Percentiles rank a stretch among this genome's conserved stretches.
Conservation (phyloP, 2,888 invertebrate genomes). For the Hetaerina titia region DNA sequence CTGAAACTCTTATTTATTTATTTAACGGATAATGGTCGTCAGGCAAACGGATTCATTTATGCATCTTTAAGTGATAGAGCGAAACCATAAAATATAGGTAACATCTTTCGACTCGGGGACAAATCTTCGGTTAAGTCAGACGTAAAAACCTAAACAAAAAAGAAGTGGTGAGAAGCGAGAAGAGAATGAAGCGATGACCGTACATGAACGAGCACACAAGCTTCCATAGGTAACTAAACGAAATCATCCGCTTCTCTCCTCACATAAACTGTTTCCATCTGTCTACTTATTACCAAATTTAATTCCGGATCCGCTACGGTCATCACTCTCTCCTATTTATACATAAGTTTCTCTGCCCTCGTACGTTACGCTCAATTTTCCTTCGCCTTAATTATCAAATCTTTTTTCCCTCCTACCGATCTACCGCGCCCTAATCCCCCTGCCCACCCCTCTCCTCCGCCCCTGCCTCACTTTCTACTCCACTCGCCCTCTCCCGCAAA, state of each 20-base stretch:
- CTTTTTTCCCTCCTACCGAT: not conserved
- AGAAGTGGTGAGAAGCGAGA: no score
- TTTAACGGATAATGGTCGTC: no score
- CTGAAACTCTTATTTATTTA: no score
- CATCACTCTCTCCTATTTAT: not conserved
- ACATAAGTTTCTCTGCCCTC: not conserved
- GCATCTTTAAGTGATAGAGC: no score
- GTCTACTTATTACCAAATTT: conserved; percentile 30
- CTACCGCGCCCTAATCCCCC: not conserved
- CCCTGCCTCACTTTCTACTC: not conserved
- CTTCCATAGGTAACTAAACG: no score
- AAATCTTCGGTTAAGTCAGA: no score
- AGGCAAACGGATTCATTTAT: no score
- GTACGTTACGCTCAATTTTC: not conserved
- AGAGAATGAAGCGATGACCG: no score
- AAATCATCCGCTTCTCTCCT: not conserved
- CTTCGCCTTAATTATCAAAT: not conserved
- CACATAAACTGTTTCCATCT: not conserved
- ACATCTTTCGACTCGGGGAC: no score
- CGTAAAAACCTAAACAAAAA: no score
- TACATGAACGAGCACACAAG: no score
- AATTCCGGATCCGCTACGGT: conserved; percentile 23
- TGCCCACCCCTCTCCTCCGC: not conserved
- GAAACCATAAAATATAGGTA: no score
- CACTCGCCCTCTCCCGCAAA: not conserved